These are phyloP conservation scores for Phoronis australis DNA, from an alignment of 2,888 invertebrate genomes.

Conservation along the genomic window DNA sequence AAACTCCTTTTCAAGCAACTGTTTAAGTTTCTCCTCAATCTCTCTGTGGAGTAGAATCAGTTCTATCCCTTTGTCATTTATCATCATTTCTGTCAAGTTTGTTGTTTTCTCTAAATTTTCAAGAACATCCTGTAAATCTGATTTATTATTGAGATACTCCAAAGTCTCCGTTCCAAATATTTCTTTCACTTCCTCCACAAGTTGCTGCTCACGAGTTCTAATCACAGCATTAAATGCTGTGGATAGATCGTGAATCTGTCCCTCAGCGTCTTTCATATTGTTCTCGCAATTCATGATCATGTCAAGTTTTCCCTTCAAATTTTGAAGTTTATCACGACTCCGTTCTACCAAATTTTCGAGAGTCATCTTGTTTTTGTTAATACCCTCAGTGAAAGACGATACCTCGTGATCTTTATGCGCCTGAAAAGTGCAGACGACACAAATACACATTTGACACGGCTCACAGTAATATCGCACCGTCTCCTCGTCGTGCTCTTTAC, in stretches of 20 bases:
- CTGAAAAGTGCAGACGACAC: slow-evolving; percentile 51
- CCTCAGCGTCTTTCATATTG: slow-evolving; percentile 39
- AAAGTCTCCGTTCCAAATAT: slow-evolving; percentile 35
- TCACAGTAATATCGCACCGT: slow-evolving; percentile 50
- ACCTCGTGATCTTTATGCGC: slow-evolving; percentile 51
- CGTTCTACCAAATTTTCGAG: slow-evolving; percentile 26
- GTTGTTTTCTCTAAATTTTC: slow-evolving; percentile 41
- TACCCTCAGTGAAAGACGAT: slow-evolving; percentile 45
- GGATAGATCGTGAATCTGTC: slow-evolving; percentile 44
- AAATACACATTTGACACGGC: slow-evolving; percentile 48
- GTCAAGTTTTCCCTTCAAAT: slow-evolving; percentile 33
- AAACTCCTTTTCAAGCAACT: no score
- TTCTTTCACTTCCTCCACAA: slow-evolving; percentile 38
- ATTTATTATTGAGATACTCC: slow-evolving; percentile 36
- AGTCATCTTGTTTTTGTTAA: slow-evolving; percentile 33
- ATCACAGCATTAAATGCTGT: slow-evolving; percentile 39
- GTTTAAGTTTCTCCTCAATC: slow-evolving; percentile 41
- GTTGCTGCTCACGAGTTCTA: slow-evolving; percentile 35
- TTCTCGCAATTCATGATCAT: slow-evolving; percentile 41
- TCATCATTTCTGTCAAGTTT: slow-evolving; percentile 41
- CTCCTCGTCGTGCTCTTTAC: slow-evolving; percentile 47
- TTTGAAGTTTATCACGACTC: slow-evolving; percentile 28
- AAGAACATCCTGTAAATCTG: slow-evolving; percentile 34
- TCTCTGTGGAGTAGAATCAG: slow-evolving; percentile 47
- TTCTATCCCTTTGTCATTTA: slow-evolving; percentile 47